phyloP scores from a whole-genome alignment of 1,140 invertebrate species.

The Polyergus mexicanus region DNA sequence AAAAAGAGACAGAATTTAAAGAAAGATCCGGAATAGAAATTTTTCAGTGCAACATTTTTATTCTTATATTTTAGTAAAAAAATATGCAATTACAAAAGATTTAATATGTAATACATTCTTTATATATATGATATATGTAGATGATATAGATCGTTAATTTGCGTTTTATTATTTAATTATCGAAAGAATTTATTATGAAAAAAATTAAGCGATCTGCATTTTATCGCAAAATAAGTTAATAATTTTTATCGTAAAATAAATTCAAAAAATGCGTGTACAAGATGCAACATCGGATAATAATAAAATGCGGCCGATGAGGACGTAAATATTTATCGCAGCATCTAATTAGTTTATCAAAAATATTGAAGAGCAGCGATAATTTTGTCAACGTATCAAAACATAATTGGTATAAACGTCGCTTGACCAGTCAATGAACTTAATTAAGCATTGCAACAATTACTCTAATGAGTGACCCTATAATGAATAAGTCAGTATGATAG shows the following conservation, averaged over 20 bases:
- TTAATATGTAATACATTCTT: background rate
- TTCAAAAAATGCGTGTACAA: background rate
- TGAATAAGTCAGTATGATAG: conserved; percentile 37
- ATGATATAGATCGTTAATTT: background rate
- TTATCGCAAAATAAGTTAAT: too few species aligned
- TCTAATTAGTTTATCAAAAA: conserved; percentile 12
- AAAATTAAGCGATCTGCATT: background rate
- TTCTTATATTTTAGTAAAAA: background rate
- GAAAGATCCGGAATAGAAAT: background rate
- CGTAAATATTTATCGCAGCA: background rate
- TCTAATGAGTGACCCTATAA: conserved; percentile 31
- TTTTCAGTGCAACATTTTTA: background rate
- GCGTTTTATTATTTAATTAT: conserved; percentile 22
- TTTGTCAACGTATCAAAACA: background rate
- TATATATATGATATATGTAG: background rate
- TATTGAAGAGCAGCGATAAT: conserved; percentile 34
- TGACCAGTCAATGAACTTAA: conserved; percentile 27
- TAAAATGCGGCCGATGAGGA: conserved; percentile 7
- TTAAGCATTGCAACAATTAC: conserved; percentile 52
- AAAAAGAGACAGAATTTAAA: background rate
- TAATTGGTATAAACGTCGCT: conserved; percentile 24
- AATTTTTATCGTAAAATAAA: background rate
- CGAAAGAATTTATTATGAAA: background rate
- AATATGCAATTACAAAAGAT: background rate
- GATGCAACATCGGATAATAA: background rate